Base-by-base conservation (phyloP, 2,113 vertebrate genomes). In the Hymenochirus boettgeri region DNA sequence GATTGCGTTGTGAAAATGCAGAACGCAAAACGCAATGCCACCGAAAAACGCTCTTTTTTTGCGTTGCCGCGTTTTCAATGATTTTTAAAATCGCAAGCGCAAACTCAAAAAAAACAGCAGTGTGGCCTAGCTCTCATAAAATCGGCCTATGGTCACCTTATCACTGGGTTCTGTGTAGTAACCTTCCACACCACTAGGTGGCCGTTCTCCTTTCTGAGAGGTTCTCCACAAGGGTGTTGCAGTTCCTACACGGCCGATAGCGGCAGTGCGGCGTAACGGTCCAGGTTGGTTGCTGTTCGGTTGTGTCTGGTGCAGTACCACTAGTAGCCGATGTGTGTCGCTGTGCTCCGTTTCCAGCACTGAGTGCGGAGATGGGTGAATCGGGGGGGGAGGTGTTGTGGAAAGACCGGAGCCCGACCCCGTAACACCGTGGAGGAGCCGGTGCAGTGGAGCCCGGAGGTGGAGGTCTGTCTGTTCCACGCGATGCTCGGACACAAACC, bases 401-500 rank as follows among this genome's bases (percentile, higher is more conserved):
- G 75, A 51, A 78, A 79, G 74, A 62, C 86, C 87, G 26, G 89
- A 90, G 71, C 72, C 82, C 5, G 86, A 86, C 69, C 62, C 86
- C 2, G 85, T 61, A 0, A 12, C 77, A 55, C 56, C 80, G 79
- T 78, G 1, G 88, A 89, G 48, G 88, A 88, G 66, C 79, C 89
- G 64, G 84, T 90, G 56, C 76, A 88, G 23, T 96, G 94, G 93
- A 96, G 90, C 76, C 94, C 95, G 4, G 94, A 96, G 71, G 93
- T 97, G 73, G 94, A 96, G 77, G 94, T 97, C 29, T 96, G 93
- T 79, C 87, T 97, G 24, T 97, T 97, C 60, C 94, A 96, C 77
- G 94, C 94, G 56, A 96, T 96, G 94, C 85, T 97, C 75, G 94
- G 94, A 66, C 94, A 96, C 83, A 96, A 96, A 75, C 94, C 94